Conservation (phyloP, 1,140 invertebrate species). For the Vanessa tameamea region DNA sequence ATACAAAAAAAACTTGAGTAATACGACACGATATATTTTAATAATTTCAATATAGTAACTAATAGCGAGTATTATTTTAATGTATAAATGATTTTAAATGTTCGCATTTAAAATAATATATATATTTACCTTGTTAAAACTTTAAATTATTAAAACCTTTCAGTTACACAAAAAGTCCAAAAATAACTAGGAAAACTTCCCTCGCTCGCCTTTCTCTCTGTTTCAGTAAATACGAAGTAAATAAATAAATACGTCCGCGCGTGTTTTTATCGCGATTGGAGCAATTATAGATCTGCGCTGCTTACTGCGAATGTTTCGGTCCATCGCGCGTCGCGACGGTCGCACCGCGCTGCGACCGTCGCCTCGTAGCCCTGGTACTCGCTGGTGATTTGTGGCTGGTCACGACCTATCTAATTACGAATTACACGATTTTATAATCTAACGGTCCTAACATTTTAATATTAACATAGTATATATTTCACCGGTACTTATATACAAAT, state of each 20-base stretch:
- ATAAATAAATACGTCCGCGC: conserved; percentile 73
- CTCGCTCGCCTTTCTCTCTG: conserved; percentile 47
- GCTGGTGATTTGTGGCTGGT: neutral
- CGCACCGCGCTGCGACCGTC: neutral
- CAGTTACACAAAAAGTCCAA: conserved; percentile 19
- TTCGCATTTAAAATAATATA: too few relatives aligned
- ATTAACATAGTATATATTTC: too few relatives aligned
- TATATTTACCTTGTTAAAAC: neutral
- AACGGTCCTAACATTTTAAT: too few relatives aligned
- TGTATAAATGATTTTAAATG: too few relatives aligned
- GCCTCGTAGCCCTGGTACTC: neutral
- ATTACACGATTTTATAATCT: too few relatives aligned
- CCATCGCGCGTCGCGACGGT: neutral
- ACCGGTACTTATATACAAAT: too few relatives aligned
- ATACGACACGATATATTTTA: too few relatives aligned
- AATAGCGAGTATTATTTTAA: too few relatives aligned
- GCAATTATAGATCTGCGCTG: conserved; percentile 55
- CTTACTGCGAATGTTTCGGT: conserved; percentile 18
- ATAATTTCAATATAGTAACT: too few relatives aligned
- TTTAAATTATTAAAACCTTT: neutral
- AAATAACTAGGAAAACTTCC: conserved; percentile 38
- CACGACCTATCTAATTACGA: neutral
- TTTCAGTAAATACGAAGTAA: conserved; percentile 75
- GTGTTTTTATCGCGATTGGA: conserved; percentile 67
- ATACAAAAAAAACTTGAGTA: too few relatives aligned